Conservation (phyloP, 1,140 invertebrate genomes). For the Palaemon carinicauda region DNA sequence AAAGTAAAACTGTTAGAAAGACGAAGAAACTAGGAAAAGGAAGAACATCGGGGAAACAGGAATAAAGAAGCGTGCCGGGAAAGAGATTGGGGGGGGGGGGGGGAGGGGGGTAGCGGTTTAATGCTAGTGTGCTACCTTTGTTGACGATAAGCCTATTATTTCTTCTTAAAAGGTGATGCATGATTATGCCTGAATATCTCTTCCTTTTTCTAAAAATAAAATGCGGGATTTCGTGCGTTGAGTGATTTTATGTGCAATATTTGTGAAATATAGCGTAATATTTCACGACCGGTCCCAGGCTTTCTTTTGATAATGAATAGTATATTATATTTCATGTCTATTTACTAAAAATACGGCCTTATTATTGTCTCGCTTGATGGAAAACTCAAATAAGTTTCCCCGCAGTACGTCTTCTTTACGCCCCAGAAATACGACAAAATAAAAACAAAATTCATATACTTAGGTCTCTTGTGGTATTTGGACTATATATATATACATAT, state of each 20-base stretch:
- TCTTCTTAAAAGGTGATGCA: background rate
- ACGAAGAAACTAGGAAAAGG: background rate
- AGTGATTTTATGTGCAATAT: background rate
- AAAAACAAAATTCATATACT: too few species aligned
- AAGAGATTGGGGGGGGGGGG: background rate
- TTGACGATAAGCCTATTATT: background rate
- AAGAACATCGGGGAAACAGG: background rate
- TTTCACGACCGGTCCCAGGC: too few species aligned
- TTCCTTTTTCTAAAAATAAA: background rate
- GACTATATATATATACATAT: too few species aligned
- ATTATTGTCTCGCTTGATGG: too few species aligned
- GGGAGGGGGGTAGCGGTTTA: background rate
- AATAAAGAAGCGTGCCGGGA: background rate
- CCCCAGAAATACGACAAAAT: too few species aligned
- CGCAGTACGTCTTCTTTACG: too few species aligned
- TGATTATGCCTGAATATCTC: constrained; percentile 4
- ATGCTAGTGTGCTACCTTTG: background rate
- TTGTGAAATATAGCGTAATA: background rate
- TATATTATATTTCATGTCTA: too few species aligned
- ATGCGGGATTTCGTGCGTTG: background rate
- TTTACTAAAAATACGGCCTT: too few species aligned
- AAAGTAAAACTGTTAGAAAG: background rate
- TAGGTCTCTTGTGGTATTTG: too few species aligned
- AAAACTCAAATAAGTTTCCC: too few species aligned
- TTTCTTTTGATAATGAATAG: too few species aligned